Conservation (phyloP, 2,888 invertebrate genomes). For the Xanthia togata region DNA sequence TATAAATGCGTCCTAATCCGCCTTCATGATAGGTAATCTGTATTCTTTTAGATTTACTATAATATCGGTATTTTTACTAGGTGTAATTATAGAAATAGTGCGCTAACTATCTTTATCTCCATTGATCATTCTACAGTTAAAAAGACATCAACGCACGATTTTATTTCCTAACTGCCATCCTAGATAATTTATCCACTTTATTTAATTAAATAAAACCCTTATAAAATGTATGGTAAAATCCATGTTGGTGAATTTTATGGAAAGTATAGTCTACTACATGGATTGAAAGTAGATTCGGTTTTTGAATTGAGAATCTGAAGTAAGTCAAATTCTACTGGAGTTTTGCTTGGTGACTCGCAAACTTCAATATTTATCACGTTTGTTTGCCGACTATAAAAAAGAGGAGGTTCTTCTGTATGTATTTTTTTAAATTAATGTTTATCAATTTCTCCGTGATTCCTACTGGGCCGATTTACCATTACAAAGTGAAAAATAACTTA, state of each 20-base stretch:
- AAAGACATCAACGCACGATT: conserved; percentile 41
- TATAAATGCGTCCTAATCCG: conserved; percentile 2
- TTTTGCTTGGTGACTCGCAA: neutral
- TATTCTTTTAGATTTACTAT: neutral
- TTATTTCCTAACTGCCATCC: no score
- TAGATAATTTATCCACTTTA: neutral
- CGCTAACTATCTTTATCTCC: neutral
- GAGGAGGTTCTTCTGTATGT: no score
- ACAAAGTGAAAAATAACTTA: neutral
- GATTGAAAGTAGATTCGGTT: no score
- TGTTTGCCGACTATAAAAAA: no score
- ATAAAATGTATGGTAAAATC: neutral
- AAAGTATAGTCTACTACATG: neutral
- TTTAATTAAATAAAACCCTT: neutral
- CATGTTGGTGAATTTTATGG: neutral
- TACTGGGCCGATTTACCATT: neutral
- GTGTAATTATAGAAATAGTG: neutral
- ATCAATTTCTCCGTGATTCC: neutral
- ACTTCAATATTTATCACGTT: neutral
- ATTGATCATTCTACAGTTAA: neutral
- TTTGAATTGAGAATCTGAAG: neutral
- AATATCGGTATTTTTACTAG: neutral
- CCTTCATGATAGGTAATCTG: no score
- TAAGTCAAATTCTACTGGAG: neutral
- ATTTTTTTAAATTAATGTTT: neutral